A percentile compares a stretch with the other conserved stretches of the same genome.
phyloP scores from a whole-genome alignment of 2,113 vertebrate genomes.

The Coreoperca whiteheadi region DNA sequence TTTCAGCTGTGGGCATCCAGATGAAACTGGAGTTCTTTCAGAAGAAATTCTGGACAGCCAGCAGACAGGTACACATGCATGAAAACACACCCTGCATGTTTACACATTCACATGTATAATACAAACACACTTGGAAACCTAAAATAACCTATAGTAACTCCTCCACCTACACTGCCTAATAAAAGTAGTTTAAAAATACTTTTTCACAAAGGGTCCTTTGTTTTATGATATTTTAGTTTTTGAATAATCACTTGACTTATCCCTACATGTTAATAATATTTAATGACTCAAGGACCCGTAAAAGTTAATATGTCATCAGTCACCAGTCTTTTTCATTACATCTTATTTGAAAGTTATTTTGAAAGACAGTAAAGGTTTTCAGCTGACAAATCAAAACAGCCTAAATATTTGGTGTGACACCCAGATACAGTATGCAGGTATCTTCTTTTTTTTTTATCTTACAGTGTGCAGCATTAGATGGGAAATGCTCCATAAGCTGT shows the following conservation, averaged over 20 bases:
- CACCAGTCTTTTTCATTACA: background rate
- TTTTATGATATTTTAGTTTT: background rate
- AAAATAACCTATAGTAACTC: background rate
- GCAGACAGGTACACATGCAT: conserved; percentile 90
- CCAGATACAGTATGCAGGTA: background rate
- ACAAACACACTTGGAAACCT: background rate
- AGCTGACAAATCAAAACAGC: conserved; percentile 22
- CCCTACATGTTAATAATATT: background rate
- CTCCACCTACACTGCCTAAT: background rate
- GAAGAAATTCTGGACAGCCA: conserved; percentile 98
- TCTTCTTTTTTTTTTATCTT: conserved; percentile 19
- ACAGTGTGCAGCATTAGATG: conserved; percentile 95
- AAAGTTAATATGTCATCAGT: too few relatives aligned
- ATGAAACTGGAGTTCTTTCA: conserved; percentile 99
- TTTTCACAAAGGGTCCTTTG: background rate
- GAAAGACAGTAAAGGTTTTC: conserved; percentile 10
- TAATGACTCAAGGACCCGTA: background rate
- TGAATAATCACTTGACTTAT: background rate
- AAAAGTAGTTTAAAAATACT: background rate
- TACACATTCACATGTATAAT: background rate
- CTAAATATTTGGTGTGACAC: conserved; percentile 12
- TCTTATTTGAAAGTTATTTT: conserved; percentile 2
- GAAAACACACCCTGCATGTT: conserved; percentile 1
- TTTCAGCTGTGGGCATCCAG: conserved; percentile 97
- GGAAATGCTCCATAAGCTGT: conserved; percentile 96